Evolutionary conservation across 1,140 invertebrate genomes (phyloP).

Genomic region (Drosophila quadrilineata): DNA sequence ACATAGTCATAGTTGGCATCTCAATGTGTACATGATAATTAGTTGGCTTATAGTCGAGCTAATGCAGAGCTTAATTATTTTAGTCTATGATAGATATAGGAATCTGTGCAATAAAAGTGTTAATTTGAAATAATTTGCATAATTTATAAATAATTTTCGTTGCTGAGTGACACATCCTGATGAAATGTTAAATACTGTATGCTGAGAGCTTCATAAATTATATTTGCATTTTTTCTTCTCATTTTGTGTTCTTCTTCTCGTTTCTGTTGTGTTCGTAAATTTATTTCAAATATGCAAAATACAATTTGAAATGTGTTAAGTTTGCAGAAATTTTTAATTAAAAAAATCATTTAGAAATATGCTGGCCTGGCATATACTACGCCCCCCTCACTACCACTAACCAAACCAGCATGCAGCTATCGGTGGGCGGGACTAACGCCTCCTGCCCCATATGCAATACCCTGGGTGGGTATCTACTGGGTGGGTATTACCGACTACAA

Average conservation of each 20-base stretch:
- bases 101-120: slow-evolving; percentile 1
- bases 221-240: slow-evolving; percentile 60
- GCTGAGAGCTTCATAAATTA: slow-evolving; percentile 53
- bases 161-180: slow-evolving; percentile 14
- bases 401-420: too few species aligned
- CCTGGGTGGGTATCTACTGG: too few species aligned
- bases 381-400: too few species aligned
- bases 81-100: slow-evolving; percentile 4
- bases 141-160: slow-evolving; percentile 14
- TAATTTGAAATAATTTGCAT: slow-evolving; percentile 24
- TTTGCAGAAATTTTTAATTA: slow-evolving; percentile 71
- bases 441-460: too few species aligned
- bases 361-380: slow-evolving; percentile 59
- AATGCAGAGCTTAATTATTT: slow-evolving; percentile 8
- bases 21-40: slow-evolving; percentile 3
- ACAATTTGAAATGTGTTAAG: slow-evolving; percentile 71
- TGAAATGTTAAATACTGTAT: slow-evolving; percentile 22
- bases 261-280: slow-evolving; percentile 10
- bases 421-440: too few species aligned
- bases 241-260: too few species aligned
- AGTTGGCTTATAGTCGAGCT: not conserved
- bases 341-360: slow-evolving; percentile 72
- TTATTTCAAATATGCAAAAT: slow-evolving; percentile 52
- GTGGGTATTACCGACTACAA: too few species aligned
- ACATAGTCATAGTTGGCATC: slow-evolving; percentile 20